Conservation (phyloP, 2,113 vertebrate species). For the Erpornis zantholeuca region DNA sequence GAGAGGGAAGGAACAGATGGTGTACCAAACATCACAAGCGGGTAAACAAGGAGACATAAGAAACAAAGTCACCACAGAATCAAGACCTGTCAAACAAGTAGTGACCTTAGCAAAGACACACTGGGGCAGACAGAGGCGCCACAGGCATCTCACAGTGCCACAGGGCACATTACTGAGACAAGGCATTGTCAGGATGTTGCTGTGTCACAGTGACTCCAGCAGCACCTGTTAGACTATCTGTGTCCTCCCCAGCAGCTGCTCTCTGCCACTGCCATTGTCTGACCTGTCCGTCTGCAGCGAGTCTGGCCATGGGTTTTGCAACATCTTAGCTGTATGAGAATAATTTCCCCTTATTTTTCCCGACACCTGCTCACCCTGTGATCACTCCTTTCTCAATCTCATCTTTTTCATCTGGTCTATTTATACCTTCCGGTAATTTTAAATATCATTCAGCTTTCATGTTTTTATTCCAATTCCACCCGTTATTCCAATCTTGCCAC, state of each 20-base stretch:
- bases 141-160: neutral
- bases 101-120: neutral
- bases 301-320: neutral
- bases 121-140: neutral
- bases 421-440: neutral
- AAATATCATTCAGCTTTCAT: neutral
- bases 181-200: neutral
- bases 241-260: neutral
- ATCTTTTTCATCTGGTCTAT: neutral
- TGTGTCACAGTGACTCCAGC: neutral
- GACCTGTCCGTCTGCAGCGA: neutral
- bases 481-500: neutral
- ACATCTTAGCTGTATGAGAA: neutral
- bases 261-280: neutral
- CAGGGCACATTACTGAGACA: neutral
- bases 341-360: neutral
- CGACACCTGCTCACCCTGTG: neutral
- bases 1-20: slow-evolving; percentile 54
- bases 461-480: neutral
- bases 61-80: slow-evolving; percentile 38
- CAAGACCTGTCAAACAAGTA: slow-evolving; percentile 27
- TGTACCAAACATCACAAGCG: neutral
- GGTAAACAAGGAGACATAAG: slow-evolving; percentile 44
- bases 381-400: neutral
- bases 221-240: neutral